Evolutionary conservation across 30 jellyfish, hydroid and myxozoan species (phyloP).

Genomic region (Cassiopea xamachana): DNA sequence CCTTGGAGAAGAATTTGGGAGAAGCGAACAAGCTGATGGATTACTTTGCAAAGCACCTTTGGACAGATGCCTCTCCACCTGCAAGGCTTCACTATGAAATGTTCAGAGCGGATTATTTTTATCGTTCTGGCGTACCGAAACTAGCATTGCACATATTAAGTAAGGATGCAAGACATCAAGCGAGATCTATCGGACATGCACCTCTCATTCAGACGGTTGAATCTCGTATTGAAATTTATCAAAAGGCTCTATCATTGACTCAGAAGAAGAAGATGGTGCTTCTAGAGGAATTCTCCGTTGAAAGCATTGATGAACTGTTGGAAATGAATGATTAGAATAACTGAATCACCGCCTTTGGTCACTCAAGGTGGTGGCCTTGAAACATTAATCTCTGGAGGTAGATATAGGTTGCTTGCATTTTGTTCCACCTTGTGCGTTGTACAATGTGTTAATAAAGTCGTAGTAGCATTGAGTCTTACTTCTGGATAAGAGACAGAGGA

Average conservation of each 20-base stretch:
- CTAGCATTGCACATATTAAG: conserved; percentile 16
- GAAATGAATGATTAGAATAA: neutral
- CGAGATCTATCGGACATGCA: conserved; percentile 6
- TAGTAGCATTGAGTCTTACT: too few relatives aligned
- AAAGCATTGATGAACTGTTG: conserved; percentile 3
- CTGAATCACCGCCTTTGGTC: too few relatives aligned
- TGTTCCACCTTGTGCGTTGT: too few relatives aligned
- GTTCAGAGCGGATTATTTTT: conserved; percentile 8
- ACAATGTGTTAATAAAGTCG: too few relatives aligned
- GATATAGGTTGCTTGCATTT: too few relatives aligned
- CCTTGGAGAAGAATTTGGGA: neutral
- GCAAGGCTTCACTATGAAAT: conserved; percentile 20
- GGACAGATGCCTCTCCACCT: conserved; percentile 21
- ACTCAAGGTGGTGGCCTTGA: too few relatives aligned
- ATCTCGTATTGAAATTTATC: neutral
- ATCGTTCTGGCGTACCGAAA: neutral
- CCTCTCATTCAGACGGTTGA: conserved; percentile 18
- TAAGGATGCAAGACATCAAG: neutral
- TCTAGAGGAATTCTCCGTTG: conserved; percentile 14
- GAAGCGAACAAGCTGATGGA: conserved; percentile 27
- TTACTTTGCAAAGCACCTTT: conserved; percentile 2
- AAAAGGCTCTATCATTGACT: neutral
- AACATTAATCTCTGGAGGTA: too few relatives aligned
- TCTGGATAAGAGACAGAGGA: too few relatives aligned
- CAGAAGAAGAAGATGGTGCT: neutral